Conservation (phyloP, 2,888 invertebrate species). For the Hybos culiciformis region DNA sequence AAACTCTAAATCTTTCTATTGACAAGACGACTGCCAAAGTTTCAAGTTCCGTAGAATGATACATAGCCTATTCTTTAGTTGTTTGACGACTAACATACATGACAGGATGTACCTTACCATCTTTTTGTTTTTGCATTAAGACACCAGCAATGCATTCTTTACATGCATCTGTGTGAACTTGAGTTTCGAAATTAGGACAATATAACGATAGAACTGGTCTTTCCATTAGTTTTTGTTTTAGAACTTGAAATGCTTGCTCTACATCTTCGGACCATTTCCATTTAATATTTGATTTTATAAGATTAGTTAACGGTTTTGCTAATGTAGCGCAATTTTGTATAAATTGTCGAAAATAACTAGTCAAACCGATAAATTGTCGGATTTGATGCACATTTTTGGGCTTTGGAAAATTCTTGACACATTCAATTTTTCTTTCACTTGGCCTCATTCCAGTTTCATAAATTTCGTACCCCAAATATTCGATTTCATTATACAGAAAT, state of each 20-base stretch:
- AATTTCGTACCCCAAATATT: neutral
- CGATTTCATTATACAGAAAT: neutral
- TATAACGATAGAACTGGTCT: conserved; percentile 6
- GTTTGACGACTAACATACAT: conserved; percentile 9
- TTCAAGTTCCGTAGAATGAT: conserved; percentile 11
- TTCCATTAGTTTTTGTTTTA: conserved; percentile 6
- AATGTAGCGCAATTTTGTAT: conserved; percentile 21
- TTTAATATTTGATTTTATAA: neutral
- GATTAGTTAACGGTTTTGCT: conserved; percentile 20
- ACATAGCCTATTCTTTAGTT: conserved; percentile 8
- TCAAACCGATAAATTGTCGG: conserved; percentile 24
- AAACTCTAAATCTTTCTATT: conserved; percentile 15
- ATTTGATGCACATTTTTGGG: conserved; percentile 19
- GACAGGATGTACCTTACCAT: conserved; percentile 7
- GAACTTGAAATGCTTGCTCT: neutral
- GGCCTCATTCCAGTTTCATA: neutral
- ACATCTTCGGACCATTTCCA: neutral
- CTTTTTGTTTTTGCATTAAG: conserved; percentile 7
- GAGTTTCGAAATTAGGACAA: conserved; percentile 6
- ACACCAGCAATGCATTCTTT: conserved; percentile 8
- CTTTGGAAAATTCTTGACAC: conserved; percentile 19
- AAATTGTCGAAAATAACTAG: conserved; percentile 27
- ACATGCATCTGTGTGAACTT: conserved; percentile 11
- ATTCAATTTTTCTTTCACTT: conserved; percentile 16
- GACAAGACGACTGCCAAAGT: conserved; percentile 10